Conservation (phyloP, 2,888 invertebrate species). For the Dichetophora obliterata region DNA sequence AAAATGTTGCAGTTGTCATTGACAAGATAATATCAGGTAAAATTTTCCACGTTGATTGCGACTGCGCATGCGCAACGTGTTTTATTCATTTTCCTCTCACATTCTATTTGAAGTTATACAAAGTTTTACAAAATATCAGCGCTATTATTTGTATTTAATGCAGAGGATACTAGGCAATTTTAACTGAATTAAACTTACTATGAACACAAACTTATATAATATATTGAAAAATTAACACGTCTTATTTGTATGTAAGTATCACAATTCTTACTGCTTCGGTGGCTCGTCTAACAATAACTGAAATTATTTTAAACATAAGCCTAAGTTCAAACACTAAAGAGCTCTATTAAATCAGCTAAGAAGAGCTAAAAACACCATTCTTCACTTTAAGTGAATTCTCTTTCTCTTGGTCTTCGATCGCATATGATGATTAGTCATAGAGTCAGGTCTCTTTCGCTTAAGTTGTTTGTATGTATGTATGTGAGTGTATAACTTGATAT, state of each 20-base stretch:
- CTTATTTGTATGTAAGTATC: background rate
- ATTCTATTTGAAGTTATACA: background rate
- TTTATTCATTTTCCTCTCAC: background rate
- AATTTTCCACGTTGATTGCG: background rate
- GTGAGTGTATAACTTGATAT: background rate
- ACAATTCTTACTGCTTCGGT: slow-evolving; percentile 24
- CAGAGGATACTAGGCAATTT: no score
- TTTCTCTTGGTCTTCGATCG: slow-evolving; percentile 14
- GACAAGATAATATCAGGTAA: background rate
- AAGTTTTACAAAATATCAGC: background rate
- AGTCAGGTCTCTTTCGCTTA: slow-evolving; percentile 46
- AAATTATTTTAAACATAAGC: slow-evolving; percentile 39
- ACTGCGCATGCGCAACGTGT: slow-evolving; percentile 32
- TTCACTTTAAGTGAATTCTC: background rate
- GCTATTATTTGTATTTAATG: background rate
- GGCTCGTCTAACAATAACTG: slow-evolving; percentile 53
- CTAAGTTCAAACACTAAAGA: background rate
- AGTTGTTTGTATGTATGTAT: no score
- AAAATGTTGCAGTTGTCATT: background rate
- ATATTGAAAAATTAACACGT: background rate
- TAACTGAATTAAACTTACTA: slow-evolving; percentile 9
- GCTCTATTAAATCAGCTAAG: slow-evolving; percentile 9
- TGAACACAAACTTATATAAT: slow-evolving; percentile 2
- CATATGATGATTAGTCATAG: slow-evolving; percentile 42
- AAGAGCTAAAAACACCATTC: background rate